Evolutionary conservation across 2,797 vertebrate genomes (phyloP), one percentile per base, ranked within the genome.

Genomic region (Benthosema pterotum): DNA sequence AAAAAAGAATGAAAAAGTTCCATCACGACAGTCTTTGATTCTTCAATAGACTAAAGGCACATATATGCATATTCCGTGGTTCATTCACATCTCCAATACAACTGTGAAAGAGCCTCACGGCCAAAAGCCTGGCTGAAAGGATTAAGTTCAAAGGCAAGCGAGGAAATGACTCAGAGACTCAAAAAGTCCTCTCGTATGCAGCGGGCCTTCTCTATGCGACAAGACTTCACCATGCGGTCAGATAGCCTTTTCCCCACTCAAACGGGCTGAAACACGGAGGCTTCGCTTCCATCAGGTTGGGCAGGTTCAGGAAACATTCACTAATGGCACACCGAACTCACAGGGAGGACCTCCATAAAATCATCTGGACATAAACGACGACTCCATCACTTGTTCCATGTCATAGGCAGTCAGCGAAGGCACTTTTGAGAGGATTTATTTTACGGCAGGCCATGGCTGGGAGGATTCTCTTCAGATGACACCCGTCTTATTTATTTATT

Each of bases 121-220:
- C 82, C 80, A 79, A 77, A 85, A 82, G 77, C 68, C 83, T 80
- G 71, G 67, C 86, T 87, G 86, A 91, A 90, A 90, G 88, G 87
- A 91, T 91, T 89, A 91, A 90, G 90, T 91, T 93, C 88, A 93
- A 92, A 93, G 90, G 89, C 74, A 86, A 83, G 84, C 68, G 69
- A 79, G 85, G 80, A 87, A 91, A 93, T 90, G 78, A 90, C 89
- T 90, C 80, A 72, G 82, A 84, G 83, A 88, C 85, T 88, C 75
- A 80, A 87, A 80, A 87, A 90, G 88, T 89, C 91, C 79, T 83
- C 71, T 63, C 74, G 75, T 56, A 52, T 77, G 83, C 83, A 89
- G 56, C 56, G 25, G 63, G 60, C 68, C 79, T 71, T 84, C 80
- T 87, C 65, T 86, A 84, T 88, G 85, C 13, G 51, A 83, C 85